phyloP scores from a whole-genome alignment of 2,113 vertebrate genomes.

The Podarcis cretensis region DNA sequence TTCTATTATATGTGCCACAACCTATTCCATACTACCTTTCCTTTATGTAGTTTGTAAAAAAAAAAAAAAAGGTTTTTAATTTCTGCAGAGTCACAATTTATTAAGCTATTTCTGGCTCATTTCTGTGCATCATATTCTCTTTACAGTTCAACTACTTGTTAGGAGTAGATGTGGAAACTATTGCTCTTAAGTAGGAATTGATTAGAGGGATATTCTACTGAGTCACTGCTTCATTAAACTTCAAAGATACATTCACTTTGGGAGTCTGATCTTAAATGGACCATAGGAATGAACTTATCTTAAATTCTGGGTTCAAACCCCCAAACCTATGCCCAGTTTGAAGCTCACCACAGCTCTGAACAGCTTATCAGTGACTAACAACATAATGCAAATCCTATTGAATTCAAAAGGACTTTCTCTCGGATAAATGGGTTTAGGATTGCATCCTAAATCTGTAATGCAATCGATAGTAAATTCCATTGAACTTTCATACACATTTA shows the following conservation, averaged over 20 bases:
- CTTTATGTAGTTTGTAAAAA: conserved; percentile 5
- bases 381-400: no score
- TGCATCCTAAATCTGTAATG: background rate
- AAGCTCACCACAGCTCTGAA: no score
- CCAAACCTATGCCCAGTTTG: background rate
- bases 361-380: background rate
- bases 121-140: background rate
- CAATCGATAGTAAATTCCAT: background rate
- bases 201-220: background rate
- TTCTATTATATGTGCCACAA: background rate
- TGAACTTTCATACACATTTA: background rate
- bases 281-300: no score
- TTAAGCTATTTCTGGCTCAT: background rate
- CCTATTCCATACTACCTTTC: background rate
- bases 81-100: conserved; percentile 15
- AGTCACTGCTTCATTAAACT: background rate
- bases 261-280: background rate
- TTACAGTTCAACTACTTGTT: background rate
- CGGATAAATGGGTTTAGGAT: no score
- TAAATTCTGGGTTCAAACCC: no score
- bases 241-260: background rate
- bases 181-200: background rate
- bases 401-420: no score
- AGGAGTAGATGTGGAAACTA: background rate
- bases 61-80: background rate